Percentiles rank a stretch among this genome's conserved stretches.
These are phyloP conservation scores for Muschampia plurimacula DNA, from an alignment of 2,888 invertebrate species.

Conservation along the genomic window DNA sequence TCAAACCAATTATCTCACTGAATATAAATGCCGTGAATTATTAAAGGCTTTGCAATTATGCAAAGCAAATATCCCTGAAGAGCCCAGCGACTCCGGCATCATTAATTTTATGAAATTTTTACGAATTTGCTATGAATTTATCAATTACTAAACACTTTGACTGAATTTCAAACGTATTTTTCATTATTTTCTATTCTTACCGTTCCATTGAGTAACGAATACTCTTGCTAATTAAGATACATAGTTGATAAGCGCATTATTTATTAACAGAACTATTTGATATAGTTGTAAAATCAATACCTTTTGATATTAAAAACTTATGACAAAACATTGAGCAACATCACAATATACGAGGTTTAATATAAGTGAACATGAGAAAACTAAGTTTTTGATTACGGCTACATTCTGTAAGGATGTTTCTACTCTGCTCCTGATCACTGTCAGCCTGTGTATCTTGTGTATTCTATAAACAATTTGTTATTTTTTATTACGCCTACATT, in stretches of 20 bases:
- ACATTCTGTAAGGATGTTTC: slow-evolving; percentile 7
- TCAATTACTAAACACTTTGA: slow-evolving; percentile 15
- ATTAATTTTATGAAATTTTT: slow-evolving; percentile 23
- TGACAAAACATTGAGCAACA: slow-evolving; percentile 15
- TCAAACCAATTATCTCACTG: too few relatives aligned
- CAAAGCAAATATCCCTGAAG: neutral
- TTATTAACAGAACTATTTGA: slow-evolving; percentile 15
- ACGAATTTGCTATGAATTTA: slow-evolving; percentile 9
- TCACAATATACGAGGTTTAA: slow-evolving; percentile 7
- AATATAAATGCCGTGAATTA: neutral
- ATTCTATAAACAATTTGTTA: slow-evolving; percentile 3
- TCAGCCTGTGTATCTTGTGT: slow-evolving; percentile 14
- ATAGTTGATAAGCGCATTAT: slow-evolving; percentile 26
- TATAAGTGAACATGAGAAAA: neutral
- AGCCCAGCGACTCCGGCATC: slow-evolving; percentile 2
- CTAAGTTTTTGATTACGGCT: neutral
- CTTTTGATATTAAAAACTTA: slow-evolving; percentile 33
- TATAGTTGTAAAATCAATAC: slow-evolving; percentile 27
- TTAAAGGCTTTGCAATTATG: neutral
- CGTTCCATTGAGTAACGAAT: slow-evolving; percentile 32
- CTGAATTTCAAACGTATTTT: slow-evolving; percentile 10
- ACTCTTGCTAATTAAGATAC: slow-evolving; percentile 22
- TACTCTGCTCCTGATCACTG: neutral
- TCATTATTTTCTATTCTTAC: slow-evolving; percentile 26
- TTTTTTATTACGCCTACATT: too few relatives aligned